Base-by-base conservation (phyloP, 2,888 invertebrate species). In the Meteorus cinctellus region DNA sequence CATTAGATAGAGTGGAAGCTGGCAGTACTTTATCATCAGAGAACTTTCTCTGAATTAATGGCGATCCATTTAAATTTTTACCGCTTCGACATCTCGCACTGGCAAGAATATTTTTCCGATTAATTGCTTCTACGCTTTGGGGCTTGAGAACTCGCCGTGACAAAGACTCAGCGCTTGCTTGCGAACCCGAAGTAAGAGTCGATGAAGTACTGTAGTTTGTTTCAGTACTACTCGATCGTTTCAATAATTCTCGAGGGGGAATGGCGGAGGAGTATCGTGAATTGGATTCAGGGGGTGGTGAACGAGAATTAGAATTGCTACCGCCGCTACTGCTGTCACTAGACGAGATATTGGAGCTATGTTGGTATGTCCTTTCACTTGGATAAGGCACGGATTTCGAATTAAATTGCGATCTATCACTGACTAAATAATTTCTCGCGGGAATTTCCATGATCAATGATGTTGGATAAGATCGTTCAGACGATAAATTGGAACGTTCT, bases 11-110 rank as follows among this genome's bases (percentile, higher is more conserved):
- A 34, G 74, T 73, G 1, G 79, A 79, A 14, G 75, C 74, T 78
- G 81, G 84, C 74, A 74, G 19, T 19, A 83, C 84, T 16, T 86
- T 88, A 31, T 90, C 87, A 59, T 89, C 89, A 14, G 86, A 82
- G 88, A 94, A 93, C 86, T 94, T 94, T 79, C 95, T 91, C 90
- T 95, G 94, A 84, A 95, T 93, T 80, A 94, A 91, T 65, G 95
- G 93, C 62, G 94, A 94, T 68, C 94, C 94, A 83, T 94, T 94
- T 74, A 93, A 91, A 88, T 95, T 95, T 82, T 94, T 92, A 8
- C 96, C 96, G 87, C 95, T 96, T 84, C 96, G 93, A 87, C 95
- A 95, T 89, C 95, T 95, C 0, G 96, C 96, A 67, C 96, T 96
- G 29, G 96, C 95, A 71, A 97, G 91, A 81, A 97, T 96, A 87